Evolutionary conservation across 2,888 invertebrate genomes (phyloP), one percentile per base, ranked within the genome.

Genomic region (Digitonthophagus gazella): DNA sequence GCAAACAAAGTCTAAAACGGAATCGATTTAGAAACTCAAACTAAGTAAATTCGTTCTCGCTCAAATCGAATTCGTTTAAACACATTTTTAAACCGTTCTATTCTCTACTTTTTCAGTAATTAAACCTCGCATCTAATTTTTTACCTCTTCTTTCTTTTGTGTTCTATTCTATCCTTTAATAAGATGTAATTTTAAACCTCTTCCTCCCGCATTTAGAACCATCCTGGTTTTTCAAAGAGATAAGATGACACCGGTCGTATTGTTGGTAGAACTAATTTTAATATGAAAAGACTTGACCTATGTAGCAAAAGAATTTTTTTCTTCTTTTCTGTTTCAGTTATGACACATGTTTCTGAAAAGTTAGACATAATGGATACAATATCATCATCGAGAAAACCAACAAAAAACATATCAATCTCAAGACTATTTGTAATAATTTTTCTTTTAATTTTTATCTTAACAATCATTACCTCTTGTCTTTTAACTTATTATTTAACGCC

Each of bases 401-500:
- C 86, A 85, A 72, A 85, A 86, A 65, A 89, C 89, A 18, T 90
- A 74, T 87, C 87, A 76, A 81, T 93, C 66, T 90, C 91, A 18
- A 87, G 88, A 74, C 87, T 88, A 71, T 86, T 90, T 11, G 86
- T 87, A 3, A 82, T 89, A 64, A 83, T 92, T 15, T 81, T 92
- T 61, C 84, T 86, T 2, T 82, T 89, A 56, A 85, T 90, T 71
- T 91, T 92, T 78, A 79, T 89, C 0, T 84, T 88, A 72, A 88
- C 89, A 5, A 80, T 93, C 64, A 85, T 92, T 19, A 89, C 89
- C 58, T 91, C 91, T 1, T 91, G 91, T 4, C 86, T 93, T 28
- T 82, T 93, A 73, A 92, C 93, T 16, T 92, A 93, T 80, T 91
- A 91, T 81, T 89, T 92, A 75, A 89, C 91, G 14, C 88, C 90